Conservation (phyloP, 2,797 vertebrate species). For the Sebastes hubbsi region DNA sequence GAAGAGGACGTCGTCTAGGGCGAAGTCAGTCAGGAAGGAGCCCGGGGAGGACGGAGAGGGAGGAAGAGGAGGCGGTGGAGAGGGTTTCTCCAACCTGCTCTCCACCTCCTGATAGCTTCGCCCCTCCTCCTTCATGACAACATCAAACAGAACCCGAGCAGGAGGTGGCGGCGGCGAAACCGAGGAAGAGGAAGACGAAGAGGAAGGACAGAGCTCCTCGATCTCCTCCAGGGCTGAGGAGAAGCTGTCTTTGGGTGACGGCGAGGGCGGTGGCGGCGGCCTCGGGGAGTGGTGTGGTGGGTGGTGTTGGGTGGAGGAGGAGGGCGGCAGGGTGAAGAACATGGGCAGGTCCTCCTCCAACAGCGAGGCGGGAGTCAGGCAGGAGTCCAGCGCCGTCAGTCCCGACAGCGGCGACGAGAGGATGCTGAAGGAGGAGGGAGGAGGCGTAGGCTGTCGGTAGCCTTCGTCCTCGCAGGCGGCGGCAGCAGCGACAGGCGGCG, state of each 20-base stretch:
- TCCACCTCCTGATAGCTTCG: constrained; percentile 59
- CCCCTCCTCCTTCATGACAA: constrained; percentile 68
- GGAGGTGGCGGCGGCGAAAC: neutral
- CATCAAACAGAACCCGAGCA: constrained; percentile 8
- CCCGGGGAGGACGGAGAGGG: constrained; percentile 63
- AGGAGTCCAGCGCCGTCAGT: constrained; percentile 79
- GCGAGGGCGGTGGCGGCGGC: constrained; percentile 50
- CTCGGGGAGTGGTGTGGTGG: constrained; percentile 57
- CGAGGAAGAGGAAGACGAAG: constrained; percentile 8
- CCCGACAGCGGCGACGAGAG: constrained; percentile 60
- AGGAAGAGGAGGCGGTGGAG: constrained; percentile 65
- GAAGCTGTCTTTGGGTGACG: constrained; percentile 88
- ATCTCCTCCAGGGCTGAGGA: constrained; percentile 89
- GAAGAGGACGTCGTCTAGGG: constrained; percentile 91
- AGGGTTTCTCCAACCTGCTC: constrained; percentile 54
- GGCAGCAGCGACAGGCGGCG: neutral
- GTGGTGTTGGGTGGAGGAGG: constrained; percentile 21
- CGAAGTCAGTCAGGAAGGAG: constrained; percentile 89
- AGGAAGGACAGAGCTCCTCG: constrained; percentile 86
- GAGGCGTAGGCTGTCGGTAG: neutral
- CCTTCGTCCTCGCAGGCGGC: constrained; percentile 55
- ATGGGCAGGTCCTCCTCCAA: constrained; percentile 85
- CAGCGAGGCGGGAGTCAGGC: constrained; percentile 89
- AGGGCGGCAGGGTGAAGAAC: constrained; percentile 84
- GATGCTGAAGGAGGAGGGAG: constrained; percentile 62